Conservation (phyloP, 1,140 invertebrate genomes). For the Drosophila nigromelanica region DNA sequence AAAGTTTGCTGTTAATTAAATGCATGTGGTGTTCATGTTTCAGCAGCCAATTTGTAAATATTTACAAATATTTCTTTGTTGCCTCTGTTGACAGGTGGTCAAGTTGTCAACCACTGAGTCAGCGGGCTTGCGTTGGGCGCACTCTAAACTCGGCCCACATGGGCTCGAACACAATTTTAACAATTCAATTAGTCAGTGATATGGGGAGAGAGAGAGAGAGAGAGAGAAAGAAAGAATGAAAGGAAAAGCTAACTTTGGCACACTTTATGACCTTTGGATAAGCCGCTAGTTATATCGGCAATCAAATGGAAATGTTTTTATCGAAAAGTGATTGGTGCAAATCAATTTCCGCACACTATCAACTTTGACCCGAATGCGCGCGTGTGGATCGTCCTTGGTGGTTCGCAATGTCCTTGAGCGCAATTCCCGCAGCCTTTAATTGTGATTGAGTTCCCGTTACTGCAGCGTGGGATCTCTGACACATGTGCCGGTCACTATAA, state of each 20-base stretch:
- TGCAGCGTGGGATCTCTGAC: slow-evolving; percentile 2
- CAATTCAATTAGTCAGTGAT: slow-evolving; percentile 43
- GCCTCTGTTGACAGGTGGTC: slow-evolving; percentile 21
- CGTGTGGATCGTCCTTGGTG: slow-evolving; percentile 13
- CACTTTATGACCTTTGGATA: slow-evolving; percentile 26
- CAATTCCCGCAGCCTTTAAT: slow-evolving; percentile 14
- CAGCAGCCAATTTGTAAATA: slow-evolving; percentile 42
- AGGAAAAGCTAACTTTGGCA: not conserved
- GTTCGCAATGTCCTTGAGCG: slow-evolving; percentile 21
- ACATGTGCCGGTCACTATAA: slow-evolving; percentile 16
- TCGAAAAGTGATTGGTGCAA: slow-evolving; percentile 44
- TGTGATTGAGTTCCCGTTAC: slow-evolving; percentile 1
- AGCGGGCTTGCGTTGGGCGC: slow-evolving; percentile 1
- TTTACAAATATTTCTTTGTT: slow-evolving; percentile 32
- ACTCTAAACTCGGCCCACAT: slow-evolving; percentile 29
- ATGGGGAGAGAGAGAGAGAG: slow-evolving; percentile 1
- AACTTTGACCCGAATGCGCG: not conserved
- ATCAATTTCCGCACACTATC: slow-evolving; percentile 43
- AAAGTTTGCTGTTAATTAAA: slow-evolving; percentile 34
- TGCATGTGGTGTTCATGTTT: slow-evolving; percentile 29
- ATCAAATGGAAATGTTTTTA: slow-evolving; percentile 42
- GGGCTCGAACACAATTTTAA: slow-evolving; percentile 29
- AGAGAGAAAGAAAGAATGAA: not conserved
- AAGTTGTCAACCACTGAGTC: slow-evolving; percentile 47
- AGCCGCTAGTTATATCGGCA: slow-evolving; percentile 22